Base-by-base conservation (phyloP, 1,140 invertebrate species). In the Trichonephila inaurata region DNA sequence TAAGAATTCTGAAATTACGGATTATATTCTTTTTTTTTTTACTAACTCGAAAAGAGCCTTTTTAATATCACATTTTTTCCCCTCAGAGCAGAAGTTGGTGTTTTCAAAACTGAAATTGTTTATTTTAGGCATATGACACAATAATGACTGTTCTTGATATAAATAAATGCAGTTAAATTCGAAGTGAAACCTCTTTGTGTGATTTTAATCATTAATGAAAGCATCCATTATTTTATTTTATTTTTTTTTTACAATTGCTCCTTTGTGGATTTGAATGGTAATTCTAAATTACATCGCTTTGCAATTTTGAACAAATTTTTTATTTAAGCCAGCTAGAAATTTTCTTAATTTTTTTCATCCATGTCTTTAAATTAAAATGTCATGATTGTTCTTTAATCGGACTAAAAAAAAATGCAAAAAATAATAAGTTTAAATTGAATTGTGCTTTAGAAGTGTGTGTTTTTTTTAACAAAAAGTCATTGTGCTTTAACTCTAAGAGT, bases 171-270 rank as follows among this genome's bases (percentile, higher is more conserved):
- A 77, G 33, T 77, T 33, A 33, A 77, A 77, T 77, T 77, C 33
- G 72, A 77, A 77, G 72, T 40, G 18, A 40, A 77, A 7, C 18
- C 14, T 77, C 72, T 40, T 77, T 77, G 28, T 40, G 28, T 28
- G 28, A 77, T 77, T 77, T 77, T 77, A 18, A 40, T 77, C 72
- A 77, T 77, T 77, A 77, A 77, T 18, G 28, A 77, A 77, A 77
- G 24, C 3, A 77, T 77, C 24, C 33, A 18, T 51, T 51, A 10
- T 51, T 51, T 51, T 51, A 10, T 51, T 51, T 51, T 51, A 10
- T 51, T 51, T 51, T 51, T 51, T 51, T 51, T 51, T 51, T 51
- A 51, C 51, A 10, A 10, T 51, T 10, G 51, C 51, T 51, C 51
- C 51, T 51, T 51, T 51, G 51, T 51, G 51, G 10, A 51, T 51